Base-by-base conservation (phyloP, 1,140 invertebrate genomes). In the Drosophila parvula region DNA sequence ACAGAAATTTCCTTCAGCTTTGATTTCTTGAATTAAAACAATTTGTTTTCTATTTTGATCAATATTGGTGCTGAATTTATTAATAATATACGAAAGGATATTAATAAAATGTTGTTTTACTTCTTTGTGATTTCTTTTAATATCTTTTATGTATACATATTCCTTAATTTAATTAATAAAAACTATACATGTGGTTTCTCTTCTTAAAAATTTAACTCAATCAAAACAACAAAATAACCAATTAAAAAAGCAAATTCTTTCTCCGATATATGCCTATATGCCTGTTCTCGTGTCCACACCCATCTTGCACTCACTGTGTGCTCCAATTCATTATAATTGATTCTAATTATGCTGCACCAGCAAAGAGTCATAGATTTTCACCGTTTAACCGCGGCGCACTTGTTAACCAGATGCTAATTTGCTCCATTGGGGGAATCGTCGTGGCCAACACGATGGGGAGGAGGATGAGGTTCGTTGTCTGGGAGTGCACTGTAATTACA, bases 331-430 rank as follows among this genome's bases (percentile, higher is more conserved):
- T 32, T 51, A 62, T 88, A 86, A 86, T 86, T 86, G 79, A 86
- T 83, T 80, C 86, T 77, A 88, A 86, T 86, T 86, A 86, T 83
- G 83, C 82, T 88, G 62, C 59, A 63, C 73, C 60, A 64, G 67
- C 76, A 36, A 40, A 50, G 67, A 88, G 76, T 71, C 47, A 81
- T 69, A 79, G 63, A 83, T 86, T 86, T 86, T 86, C 83, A 88
- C 83, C 84, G 77, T 88, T 86, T 86, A 86, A 65, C 76, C 68
- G 83, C 84, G 63, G 77, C 79, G 83, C 83, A 86, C 83, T 86
- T 86, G 83, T 83, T 86, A 86, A 86, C 83, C 79, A 86, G 83
- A 88, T 86, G 83, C 71, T 86, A 86, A 86, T 86, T 69, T 77
- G 56, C 43, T 36, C 9, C 14, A 22, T 16, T 34, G n/a, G 45